Evolutionary conservation across 2,113 vertebrate genomes (phyloP).

Genomic region (Formicarius rufipectus): DNA sequence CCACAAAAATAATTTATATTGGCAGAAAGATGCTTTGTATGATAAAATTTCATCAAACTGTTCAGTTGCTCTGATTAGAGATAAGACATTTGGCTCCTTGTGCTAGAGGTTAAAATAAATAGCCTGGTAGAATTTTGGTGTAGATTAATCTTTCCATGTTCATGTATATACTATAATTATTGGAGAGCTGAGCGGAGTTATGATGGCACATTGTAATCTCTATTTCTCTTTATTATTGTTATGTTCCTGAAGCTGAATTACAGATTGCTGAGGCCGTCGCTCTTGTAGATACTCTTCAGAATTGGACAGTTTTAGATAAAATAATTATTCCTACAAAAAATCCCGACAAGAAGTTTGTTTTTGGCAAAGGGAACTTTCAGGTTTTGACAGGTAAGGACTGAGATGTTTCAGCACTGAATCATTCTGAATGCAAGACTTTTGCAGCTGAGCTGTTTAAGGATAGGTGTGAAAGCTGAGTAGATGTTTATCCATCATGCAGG

Average conservation of each 20-base stretch:
- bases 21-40: not conserved
- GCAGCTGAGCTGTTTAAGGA: not conserved
- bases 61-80: not conserved
- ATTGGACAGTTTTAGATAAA: conserved; percentile 85
- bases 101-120: not conserved
- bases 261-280: conserved; percentile 87
- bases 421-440: not conserved
- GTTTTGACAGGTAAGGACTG: conserved; percentile 82
- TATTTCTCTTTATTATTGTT: not conserved
- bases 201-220: not conserved
- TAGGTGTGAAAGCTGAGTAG: not conserved
- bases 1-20: not conserved
- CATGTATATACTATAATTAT: not conserved
- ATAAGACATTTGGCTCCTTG: not conserved
- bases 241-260: conserved; percentile 75
- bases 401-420: not conserved
- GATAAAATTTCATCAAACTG: not conserved
- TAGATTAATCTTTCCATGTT: not conserved
- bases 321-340: conserved; percentile 84
- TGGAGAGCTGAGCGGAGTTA: not conserved
- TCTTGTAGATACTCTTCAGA: conserved; percentile 84
- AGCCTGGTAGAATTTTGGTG: not conserved
- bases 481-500: not conserved
- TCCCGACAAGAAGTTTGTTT: conserved; percentile 82
- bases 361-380: conserved; percentile 88